Conservation (phyloP, 2,888 invertebrate species). For the Tiliacea citrago region DNA sequence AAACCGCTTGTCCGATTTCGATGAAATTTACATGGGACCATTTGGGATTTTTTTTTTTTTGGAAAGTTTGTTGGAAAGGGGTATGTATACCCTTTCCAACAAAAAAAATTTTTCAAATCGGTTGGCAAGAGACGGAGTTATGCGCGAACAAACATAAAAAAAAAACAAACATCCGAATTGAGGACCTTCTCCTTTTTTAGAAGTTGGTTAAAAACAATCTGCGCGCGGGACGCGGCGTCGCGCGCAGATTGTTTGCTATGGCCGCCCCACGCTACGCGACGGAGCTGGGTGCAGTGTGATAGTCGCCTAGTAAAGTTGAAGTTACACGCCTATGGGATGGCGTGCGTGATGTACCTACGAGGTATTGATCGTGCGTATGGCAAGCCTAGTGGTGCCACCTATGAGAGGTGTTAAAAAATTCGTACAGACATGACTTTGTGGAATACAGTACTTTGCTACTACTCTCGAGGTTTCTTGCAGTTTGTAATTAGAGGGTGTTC, state of each 20-base stretch:
- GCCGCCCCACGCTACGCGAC: neutral
- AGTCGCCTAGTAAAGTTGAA: neutral
- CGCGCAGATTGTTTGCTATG: neutral
- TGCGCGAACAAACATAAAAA: too few species aligned
- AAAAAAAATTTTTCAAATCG: too few species aligned
- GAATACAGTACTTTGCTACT: neutral
- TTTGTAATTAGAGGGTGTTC: slow-evolving; percentile 25
- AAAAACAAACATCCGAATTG: too few species aligned
- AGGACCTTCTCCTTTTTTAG: too few species aligned
- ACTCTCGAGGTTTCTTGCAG: neutral
- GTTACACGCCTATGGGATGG: neutral
- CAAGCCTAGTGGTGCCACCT: slow-evolving; percentile 45
- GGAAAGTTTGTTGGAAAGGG: too few species aligned
- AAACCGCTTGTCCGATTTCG: too few species aligned
- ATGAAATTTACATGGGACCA: too few species aligned
- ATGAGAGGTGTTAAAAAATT: slow-evolving; percentile 4
- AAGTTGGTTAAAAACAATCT: too few species aligned
- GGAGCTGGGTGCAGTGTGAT: neutral
- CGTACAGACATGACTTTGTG: neutral
- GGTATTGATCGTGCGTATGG: neutral
- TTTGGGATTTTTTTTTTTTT: too few species aligned
- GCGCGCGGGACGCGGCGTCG: neutral
- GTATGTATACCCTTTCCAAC: too few species aligned
- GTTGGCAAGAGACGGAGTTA: too few species aligned
- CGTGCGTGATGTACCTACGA: neutral